Base-by-base conservation (phyloP, 2,797 vertebrate genomes). In the Enteromius fasciolatus region DNA sequence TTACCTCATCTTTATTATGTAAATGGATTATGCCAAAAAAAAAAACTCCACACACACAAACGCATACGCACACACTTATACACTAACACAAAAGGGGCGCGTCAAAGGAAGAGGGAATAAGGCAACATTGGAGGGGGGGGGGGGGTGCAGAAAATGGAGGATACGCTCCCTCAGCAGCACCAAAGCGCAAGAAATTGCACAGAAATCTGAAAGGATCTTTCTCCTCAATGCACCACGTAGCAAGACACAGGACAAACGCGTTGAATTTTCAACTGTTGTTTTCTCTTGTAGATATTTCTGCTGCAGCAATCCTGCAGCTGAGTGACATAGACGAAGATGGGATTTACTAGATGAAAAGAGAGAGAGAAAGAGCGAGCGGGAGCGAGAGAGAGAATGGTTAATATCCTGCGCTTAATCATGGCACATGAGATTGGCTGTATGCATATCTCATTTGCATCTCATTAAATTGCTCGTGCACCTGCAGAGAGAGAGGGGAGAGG, bases 1-100 rank as follows among this genome's bases (percentile, higher is more conserved):
- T 94, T 93, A 93, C 92, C 90, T 83, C 89, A 92, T 93, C 93
- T 94, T 94, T 94, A 95, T 95, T 95, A 95, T 95, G 94, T 93
- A 94, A 95, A 95, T 95, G 93, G 92, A 90, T 93, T 93, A 93
- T 20, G 66, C 18, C 90, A 92, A 93, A 93, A 93, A 25, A 61
- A 31, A 94, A 92, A 12, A n/a, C 3, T 14, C 3, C 57, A 50
- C 57, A 77, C 18, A 41, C 9, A 68, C 64, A 44, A 11, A 50
- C 15, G 17, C 9, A 68, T 11, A 50, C 1, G 31, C 70, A 52
- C 17, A 74, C 9, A 73, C 28, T 33, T 52, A 61, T n/a, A 86
- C 90, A 93, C 92, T 63, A 64, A 72, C 31, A 82, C 59, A 86
- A 84, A 86, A 80, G 70, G 74, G 81, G 67, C 7, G 41, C 80